These are phyloP conservation scores for Bombyx huttoni DNA, from an alignment of 2,888 invertebrate genomes.

Conservation along the genomic window DNA sequence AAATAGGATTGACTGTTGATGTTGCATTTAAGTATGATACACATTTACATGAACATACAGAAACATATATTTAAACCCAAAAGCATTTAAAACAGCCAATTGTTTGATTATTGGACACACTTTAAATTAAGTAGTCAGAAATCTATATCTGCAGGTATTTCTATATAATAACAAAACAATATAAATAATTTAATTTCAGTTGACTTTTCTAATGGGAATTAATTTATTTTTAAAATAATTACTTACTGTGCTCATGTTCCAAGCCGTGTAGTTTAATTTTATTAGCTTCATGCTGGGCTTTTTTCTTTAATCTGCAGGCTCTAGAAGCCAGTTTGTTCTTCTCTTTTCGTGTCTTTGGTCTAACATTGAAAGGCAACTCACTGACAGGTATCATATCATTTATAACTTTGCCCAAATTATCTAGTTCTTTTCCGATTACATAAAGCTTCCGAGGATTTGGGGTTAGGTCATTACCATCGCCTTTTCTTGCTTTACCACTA, in stretches of 20 bases:
- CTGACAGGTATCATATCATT: conserved; percentile 97
- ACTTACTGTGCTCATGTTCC: conserved; percentile 94
- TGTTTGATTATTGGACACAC: no score
- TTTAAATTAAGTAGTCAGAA: no score
- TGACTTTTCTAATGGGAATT: no score
- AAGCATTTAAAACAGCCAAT: no score
- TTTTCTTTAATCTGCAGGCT: conserved; percentile 97
- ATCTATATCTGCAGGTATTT: no score
- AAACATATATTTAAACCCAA: no score
- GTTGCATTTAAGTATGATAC: no score
- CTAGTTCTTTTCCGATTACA: conserved; percentile 92
- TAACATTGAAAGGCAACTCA: conserved; percentile 89
- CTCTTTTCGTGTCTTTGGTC: conserved; percentile 95
- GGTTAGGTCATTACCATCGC: conserved; percentile 97
- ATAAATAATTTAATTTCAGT: no score
- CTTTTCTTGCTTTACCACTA: conserved; percentile 93
- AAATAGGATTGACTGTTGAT: no score
- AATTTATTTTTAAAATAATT: neutral
- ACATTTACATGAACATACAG: no score
- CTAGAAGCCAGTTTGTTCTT: conserved; percentile 98
- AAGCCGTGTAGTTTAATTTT: conserved; percentile 95
- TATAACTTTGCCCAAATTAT: conserved; percentile 90
- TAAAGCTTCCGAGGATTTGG: conserved; percentile 94
- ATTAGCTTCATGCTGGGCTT: conserved; percentile 98
- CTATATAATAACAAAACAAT: no score